A percentile compares a stretch with the other conserved stretches of the same genome.
Conservation (phyloP, 1,140 invertebrate genomes). For the Eriosoma lanigerum region DNA sequence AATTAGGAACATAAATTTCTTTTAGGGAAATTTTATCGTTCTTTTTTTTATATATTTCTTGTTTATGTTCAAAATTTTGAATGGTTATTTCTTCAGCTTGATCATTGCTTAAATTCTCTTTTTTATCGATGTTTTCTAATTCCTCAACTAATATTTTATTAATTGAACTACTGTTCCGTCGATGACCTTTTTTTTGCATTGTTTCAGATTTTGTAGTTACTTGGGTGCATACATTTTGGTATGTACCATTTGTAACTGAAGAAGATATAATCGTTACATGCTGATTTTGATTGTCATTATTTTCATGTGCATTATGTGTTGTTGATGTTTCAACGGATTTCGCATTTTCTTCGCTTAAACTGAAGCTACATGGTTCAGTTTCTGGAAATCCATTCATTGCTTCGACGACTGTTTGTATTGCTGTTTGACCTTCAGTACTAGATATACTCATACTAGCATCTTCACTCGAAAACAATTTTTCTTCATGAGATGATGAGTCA, state of each 20-base stretch:
- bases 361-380: slow-evolving; percentile 58
- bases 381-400: slow-evolving; percentile 57
- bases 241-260: slow-evolving; percentile 60
- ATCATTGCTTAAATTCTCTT: neutral
- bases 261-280: slow-evolving; percentile 63
- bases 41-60: neutral
- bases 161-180: slow-evolving; percentile 63
- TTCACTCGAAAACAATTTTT: slow-evolving; percentile 63
- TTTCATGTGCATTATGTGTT: slow-evolving; percentile 57
- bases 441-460: slow-evolving; percentile 63
- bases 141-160: slow-evolving; percentile 56
- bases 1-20: slow-evolving; percentile 42
- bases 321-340: slow-evolving; percentile 55
- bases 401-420: slow-evolving; percentile 44
- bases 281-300: slow-evolving; percentile 56
- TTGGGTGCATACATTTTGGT: slow-evolving; percentile 55
- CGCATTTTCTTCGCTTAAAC: slow-evolving; percentile 56
- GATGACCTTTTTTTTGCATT: slow-evolving; percentile 61
- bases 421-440: slow-evolving; percentile 52
- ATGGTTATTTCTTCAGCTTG: neutral
- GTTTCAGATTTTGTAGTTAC: slow-evolving; percentile 56
- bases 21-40: slow-evolving; percentile 56
- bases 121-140: neutral
- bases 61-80: slow-evolving; percentile 1
- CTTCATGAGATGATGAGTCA: slow-evolving; percentile 56